These are phyloP conservation scores for Paelopatides confundens DNA, from an alignment of 53 echinoderm and acorn worm genomes.

Conservation along the genomic window DNA sequence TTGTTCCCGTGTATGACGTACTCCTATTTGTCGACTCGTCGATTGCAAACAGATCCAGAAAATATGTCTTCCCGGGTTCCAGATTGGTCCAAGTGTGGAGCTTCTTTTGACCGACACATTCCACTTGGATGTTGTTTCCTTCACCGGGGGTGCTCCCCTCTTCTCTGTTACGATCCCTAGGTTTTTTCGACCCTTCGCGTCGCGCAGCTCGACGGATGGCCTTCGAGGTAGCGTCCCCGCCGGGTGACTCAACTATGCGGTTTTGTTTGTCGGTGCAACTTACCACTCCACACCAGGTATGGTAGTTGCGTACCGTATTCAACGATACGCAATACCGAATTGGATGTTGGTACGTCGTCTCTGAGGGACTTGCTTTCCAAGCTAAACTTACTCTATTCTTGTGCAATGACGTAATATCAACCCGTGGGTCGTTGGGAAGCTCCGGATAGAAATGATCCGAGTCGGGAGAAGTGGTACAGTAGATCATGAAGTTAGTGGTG, in stretches of 20 bases:
- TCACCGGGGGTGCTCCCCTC: conserved; percentile 38
- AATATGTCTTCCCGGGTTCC: conserved; percentile 78
- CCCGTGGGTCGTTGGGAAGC: conserved; percentile 83
- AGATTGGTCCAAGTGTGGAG: conserved; percentile 92
- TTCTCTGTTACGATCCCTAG: not conserved
- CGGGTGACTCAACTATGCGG: not conserved
- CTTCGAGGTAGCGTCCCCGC: not conserved
- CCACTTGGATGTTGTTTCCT: conserved; percentile 70
- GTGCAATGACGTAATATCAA: conserved; percentile 85
- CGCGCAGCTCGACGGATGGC: conserved; percentile 71
- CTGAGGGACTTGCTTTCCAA: conserved; percentile 94
- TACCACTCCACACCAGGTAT: conserved; percentile 91
- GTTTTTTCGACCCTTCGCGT: conserved; percentile 52
- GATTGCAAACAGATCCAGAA: conserved; percentile 92
- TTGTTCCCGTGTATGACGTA: conserved; percentile 75
- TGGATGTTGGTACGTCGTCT: conserved; percentile 73
- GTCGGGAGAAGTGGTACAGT: conserved; percentile 91
- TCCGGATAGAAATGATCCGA: conserved; percentile 93
- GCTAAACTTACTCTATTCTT: conserved; percentile 86
- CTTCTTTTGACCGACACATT: conserved; percentile 90
- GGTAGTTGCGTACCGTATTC: conserved; percentile 82
- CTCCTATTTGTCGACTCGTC: conserved; percentile 86
- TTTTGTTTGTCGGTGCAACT: conserved; percentile 65
- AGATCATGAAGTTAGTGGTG: conserved; percentile 73
- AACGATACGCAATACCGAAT: conserved; percentile 89